Evolutionary conservation across 2,113 vertebrate genomes (phyloP).

Genomic region (Nanorana parkeri): DNA sequence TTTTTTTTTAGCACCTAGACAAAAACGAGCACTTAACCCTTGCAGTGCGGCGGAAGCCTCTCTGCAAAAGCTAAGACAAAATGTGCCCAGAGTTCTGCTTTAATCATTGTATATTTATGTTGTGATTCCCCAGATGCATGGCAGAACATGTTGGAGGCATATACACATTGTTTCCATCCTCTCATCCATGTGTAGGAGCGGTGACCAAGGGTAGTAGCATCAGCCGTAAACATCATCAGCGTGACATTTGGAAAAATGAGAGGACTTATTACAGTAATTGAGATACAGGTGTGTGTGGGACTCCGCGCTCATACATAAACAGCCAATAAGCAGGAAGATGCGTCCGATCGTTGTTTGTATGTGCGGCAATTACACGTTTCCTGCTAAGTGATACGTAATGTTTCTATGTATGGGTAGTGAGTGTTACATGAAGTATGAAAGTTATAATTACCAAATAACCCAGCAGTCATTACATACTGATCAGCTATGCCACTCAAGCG

Average conservation of each 20-base stretch:
- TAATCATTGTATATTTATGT: too few species aligned
- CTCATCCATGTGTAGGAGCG: too few species aligned
- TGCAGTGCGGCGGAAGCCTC: too few species aligned
- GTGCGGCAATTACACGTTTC: background rate
- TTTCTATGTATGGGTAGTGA: background rate
- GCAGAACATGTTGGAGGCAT: too few species aligned
- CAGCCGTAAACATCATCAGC: too few species aligned
- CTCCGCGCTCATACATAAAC: background rate
- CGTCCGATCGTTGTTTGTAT: background rate
- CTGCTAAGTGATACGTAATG: background rate
- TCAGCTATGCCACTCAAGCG: conserved; percentile 8
- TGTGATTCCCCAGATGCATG: too few species aligned
- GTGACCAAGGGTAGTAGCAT: too few species aligned
- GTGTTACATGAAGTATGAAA: background rate
- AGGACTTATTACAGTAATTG: background rate
- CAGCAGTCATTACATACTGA: background rate
- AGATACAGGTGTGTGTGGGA: background rate
- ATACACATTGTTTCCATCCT: too few species aligned
- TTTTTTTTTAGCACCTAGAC: too few species aligned
- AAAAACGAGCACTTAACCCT: too few species aligned
- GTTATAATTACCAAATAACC: conserved; percentile 22
- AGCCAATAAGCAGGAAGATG: background rate
- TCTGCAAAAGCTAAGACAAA: too few species aligned
- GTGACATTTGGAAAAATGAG: background rate
- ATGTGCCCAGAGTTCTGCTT: too few species aligned